These are phyloP conservation scores for Otus sunia DNA, from an alignment of 2,113 vertebrate genomes.

Conservation along the genomic window DNA sequence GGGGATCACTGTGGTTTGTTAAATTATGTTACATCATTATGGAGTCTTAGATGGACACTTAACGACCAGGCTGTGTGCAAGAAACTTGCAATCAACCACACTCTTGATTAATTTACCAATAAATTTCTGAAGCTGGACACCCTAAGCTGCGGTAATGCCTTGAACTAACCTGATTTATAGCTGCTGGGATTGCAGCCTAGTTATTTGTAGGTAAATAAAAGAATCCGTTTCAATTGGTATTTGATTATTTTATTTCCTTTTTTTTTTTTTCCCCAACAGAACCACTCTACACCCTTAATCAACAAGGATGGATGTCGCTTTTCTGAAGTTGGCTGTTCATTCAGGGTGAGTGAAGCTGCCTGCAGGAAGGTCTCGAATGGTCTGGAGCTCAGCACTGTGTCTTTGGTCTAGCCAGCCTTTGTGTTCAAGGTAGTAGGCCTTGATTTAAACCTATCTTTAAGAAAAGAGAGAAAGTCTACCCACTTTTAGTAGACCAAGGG, in stretches of 20 bases:
- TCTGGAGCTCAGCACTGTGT: background rate
- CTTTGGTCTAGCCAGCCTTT: background rate
- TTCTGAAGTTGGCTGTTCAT: slow-evolving; percentile 77
- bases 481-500: background rate
- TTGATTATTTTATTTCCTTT: background rate
- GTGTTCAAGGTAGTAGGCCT: background rate
- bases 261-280: slow-evolving; percentile 43
- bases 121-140: background rate
- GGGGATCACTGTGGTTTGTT: background rate
- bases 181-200: background rate
- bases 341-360: slow-evolving; percentile 70
- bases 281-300: background rate
- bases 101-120: background rate
- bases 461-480: background rate
- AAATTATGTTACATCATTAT: background rate
- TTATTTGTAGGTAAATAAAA: background rate
- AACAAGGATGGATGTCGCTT: slow-evolving; percentile 72
- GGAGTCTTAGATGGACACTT: background rate
- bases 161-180: background rate
- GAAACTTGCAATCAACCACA: background rate
- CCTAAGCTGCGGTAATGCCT: background rate
- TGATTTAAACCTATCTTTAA: background rate
- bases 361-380: background rate
- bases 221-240: background rate
- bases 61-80: background rate